Percentiles rank a stretch among this genome's conserved stretches.
phyloP scores from a whole-genome alignment of 1,140 invertebrate genomes.

The Bombus picipes region DNA sequence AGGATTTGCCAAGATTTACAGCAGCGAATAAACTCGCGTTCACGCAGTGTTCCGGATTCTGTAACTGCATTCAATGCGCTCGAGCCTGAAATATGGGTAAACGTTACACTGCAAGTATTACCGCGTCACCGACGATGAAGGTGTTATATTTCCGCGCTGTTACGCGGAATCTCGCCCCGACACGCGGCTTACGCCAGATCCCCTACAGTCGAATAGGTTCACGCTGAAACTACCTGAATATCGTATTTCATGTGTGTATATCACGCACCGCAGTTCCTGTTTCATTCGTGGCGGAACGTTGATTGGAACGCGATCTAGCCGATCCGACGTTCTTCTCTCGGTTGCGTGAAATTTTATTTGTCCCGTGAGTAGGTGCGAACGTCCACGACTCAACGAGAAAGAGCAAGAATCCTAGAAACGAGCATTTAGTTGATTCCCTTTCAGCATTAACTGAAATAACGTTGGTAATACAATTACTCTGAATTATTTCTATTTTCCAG shows the following conservation, averaged over 20 bases:
- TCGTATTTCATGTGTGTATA: slow-evolving; percentile 59
- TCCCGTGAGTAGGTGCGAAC: neutral
- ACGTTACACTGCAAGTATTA: slow-evolving; percentile 52
- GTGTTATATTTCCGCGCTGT: slow-evolving; percentile 56
- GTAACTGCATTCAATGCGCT: slow-evolving; percentile 48
- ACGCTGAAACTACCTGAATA: slow-evolving; percentile 58
- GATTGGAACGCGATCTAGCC: slow-evolving; percentile 54
- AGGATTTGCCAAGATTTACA: slow-evolving; percentile 47
- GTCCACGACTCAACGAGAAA: neutral
- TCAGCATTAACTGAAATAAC: neutral
- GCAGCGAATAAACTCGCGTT: slow-evolving; percentile 37
- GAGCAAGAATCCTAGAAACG: neutral
- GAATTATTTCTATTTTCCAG: neutral
- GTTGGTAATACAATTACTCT: too few relatives aligned
- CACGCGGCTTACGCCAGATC: slow-evolving; percentile 38
- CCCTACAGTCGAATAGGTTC: slow-evolving; percentile 46
- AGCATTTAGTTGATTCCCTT: neutral
- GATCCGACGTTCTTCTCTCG: neutral
- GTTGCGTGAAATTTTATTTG: slow-evolving; percentile 33
- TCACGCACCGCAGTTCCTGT: slow-evolving; percentile 21
- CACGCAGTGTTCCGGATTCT: slow-evolving; percentile 21
- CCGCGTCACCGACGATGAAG: slow-evolving; percentile 47
- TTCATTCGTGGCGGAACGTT: slow-evolving; percentile 46
- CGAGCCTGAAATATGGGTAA: slow-evolving; percentile 55
- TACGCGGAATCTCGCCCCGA: slow-evolving; percentile 49